Conservation (phyloP, 2,888 invertebrate species). For the Sceliomorpha sp. region DNA sequence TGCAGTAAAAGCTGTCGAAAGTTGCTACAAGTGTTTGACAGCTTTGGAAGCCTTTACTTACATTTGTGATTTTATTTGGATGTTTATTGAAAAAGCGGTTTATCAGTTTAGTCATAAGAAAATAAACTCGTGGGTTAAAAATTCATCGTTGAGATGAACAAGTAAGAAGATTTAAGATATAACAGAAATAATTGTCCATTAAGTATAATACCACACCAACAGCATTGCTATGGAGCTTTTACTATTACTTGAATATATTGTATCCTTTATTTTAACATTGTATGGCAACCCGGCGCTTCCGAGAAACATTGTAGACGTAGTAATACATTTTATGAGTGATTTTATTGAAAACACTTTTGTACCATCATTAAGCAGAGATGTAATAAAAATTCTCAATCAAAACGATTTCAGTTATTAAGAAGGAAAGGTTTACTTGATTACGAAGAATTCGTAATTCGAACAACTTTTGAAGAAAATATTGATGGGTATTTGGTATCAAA, state of each 20-base stretch:
- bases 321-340: conserved; percentile 17
- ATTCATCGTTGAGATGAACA: conserved; percentile 20
- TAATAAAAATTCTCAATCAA: conserved; percentile 23
- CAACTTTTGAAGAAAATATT: conserved; percentile 17
- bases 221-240: conserved; percentile 3
- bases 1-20: conserved; percentile 18
- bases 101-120: conserved; percentile 23
- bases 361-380: conserved; percentile 20
- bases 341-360: conserved; percentile 25
- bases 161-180: conserved; percentile 8
- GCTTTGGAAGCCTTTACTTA: conserved; percentile 18
- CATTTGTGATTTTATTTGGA: conserved; percentile 26
- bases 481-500: not conserved
- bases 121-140: conserved; percentile 17
- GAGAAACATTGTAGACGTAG: conserved; percentile 22
- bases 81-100: conserved; percentile 21
- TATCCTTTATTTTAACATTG: conserved; percentile 18
- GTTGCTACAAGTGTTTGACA: conserved; percentile 21
- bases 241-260: conserved; percentile 14
- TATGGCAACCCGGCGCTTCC: conserved; percentile 22
- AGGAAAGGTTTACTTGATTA: conserved; percentile 24
- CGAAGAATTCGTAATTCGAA: conserved; percentile 19
- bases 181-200: not conserved
- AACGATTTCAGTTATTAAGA: conserved; percentile 29
- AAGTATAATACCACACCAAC: not conserved